Conservation (phyloP, 2,113 vertebrate genomes). For the Procavia capensis region DNA sequence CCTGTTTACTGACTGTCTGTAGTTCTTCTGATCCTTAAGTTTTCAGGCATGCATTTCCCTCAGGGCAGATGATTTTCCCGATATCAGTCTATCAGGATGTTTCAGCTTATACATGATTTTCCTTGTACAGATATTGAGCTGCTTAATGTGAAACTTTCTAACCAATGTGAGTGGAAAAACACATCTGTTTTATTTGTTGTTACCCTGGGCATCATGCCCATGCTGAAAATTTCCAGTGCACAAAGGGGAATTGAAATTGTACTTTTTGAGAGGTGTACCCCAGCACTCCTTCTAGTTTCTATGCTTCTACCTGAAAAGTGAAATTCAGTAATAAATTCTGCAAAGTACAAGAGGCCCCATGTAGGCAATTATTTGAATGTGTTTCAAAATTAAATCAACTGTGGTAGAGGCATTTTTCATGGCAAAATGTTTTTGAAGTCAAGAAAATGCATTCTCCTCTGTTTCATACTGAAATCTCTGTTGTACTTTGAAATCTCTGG, state of each 20-base stretch:
- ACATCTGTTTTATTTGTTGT: conserved; percentile 88
- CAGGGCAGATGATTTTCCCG: conserved; percentile 80
- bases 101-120: conserved; percentile 82
- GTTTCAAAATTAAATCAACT: conserved; percentile 66
- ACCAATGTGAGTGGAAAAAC: conserved; percentile 86
- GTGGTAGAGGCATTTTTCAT: conserved; percentile 67
- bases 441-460: conserved; percentile 64
- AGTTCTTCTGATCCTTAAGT: conserved; percentile 78
- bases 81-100: conserved; percentile 78
- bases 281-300: conserved; percentile 60
- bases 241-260: conserved; percentile 77
- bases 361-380: conserved; percentile 73
- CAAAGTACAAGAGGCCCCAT: conserved; percentile 1
- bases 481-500: neutral
- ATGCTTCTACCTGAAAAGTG: conserved; percentile 70
- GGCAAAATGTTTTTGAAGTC: conserved; percentile 67
- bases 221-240: conserved; percentile 85
- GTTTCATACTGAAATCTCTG: neutral
- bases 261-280: conserved; percentile 75
- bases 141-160: conserved; percentile 87
- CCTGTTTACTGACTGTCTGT: conserved; percentile 73
- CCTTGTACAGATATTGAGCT: conserved; percentile 84
- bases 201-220: conserved; percentile 84
- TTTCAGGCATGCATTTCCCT: conserved; percentile 82
- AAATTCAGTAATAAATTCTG: conserved; percentile 61